These are phyloP conservation scores for Hirundichthys speculiger DNA, from an alignment of 2,113 vertebrate species.

Conservation along the genomic window DNA sequence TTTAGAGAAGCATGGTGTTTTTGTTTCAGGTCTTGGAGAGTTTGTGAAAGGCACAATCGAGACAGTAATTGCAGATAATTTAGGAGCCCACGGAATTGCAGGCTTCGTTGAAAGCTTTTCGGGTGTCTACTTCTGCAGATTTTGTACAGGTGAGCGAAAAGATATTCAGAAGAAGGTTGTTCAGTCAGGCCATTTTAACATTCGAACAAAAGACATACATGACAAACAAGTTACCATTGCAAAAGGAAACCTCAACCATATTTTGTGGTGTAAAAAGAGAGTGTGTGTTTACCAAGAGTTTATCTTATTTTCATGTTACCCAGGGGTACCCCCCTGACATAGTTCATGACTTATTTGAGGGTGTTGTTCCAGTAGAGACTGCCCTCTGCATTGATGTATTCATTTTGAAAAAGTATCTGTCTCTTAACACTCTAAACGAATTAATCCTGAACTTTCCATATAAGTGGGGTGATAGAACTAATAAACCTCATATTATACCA, in stretches of 20 bases:
- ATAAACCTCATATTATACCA: no score
- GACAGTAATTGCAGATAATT: no score
- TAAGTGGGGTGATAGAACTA: no score
- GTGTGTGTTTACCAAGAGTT: background rate
- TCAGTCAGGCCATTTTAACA: background rate
- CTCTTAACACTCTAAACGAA: background rate
- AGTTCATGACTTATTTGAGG: background rate
- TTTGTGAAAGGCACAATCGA: no score
- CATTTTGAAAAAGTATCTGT: background rate
- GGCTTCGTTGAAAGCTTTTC: no score
- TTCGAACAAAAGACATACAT: background rate
- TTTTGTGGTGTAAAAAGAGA: background rate
- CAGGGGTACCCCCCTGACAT: background rate
- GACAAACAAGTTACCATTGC: background rate
- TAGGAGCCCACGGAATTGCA: no score
- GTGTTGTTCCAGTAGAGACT: background rate
- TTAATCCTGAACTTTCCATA: background rate
- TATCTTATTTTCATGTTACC: background rate
- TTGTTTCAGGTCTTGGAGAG: no score
- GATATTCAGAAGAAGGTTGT: no score
- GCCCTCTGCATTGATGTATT: background rate
- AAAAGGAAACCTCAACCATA: background rate
- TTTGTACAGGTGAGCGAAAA: no score
- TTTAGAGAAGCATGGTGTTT: no score
- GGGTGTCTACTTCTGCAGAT: no score